Base-by-base conservation (phyloP, 2,888 invertebrate genomes). In the Teinopalpus imperialis region DNA sequence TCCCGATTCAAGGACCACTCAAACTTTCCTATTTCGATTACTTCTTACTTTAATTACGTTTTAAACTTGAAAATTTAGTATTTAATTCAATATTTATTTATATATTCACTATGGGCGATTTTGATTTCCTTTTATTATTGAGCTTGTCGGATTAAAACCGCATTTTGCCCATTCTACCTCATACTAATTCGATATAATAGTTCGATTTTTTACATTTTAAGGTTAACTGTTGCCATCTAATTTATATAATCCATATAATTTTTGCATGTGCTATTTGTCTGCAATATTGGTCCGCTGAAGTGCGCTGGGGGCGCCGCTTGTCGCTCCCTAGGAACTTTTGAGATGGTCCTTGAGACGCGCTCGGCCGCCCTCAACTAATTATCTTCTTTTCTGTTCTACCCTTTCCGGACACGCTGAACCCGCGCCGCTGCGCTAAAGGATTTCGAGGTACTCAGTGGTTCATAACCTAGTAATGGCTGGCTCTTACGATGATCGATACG, bases 311-410 rank as follows among this genome's bases (percentile, higher is more conserved):
- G 54, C 54, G 53, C 53, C 56, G 52, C 37, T 53, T 53, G 61
- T 57, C 54, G 57, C 65, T 61, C 58, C 73, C 91, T 93, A 93
- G 94, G 94, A 94, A 94, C 94, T 95, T 95, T 95, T 95, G 95
- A 95, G 95, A 95, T 95, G 95, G 95, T 95, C 95, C 95, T 94
- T 94, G 93, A 75, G 81, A 69, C 78, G 81, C 83, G 83, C 87
- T 78, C 85, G 81, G 74, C 81, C 80, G 79, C 78, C 76, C 76
- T 72, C 83, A 82, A 91, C 91, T 92, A 92, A 92, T 45, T 91
- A 76, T 90, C 88, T 87, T 90, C 72, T 91, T 91, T 90, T 92
- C 90, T 91, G 90, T 90, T 92, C 90, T 92, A 90, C 92, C 91
- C 92, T 91, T 87, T 89, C 92, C 90, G 90, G 90, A 90, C 90